These are phyloP conservation scores for Orchesella flavescens DNA, from an alignment of 2,888 invertebrate species.

Conservation along the genomic window DNA sequence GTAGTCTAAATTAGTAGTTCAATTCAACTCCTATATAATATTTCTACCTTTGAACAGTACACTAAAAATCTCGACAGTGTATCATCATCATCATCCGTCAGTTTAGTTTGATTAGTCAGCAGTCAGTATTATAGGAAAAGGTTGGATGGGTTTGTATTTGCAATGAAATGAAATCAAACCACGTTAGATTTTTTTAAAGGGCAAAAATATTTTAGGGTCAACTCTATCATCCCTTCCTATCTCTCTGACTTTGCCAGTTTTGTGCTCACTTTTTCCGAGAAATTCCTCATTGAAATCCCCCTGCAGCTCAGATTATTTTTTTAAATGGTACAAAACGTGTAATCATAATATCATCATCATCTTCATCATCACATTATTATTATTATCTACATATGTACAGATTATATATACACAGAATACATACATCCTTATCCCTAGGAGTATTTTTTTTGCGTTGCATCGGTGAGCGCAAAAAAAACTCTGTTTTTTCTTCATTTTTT, in stretches of 20 bases:
- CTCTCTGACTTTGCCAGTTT: constrained; percentile 36
- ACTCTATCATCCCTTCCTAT: not conserved
- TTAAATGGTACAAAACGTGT: constrained; percentile 55
- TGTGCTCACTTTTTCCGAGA: constrained; percentile 61
- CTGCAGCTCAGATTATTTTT: constrained; percentile 48
- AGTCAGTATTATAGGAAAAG: constrained; percentile 20
- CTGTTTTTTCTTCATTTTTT: constrained; percentile 43
- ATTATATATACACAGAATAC: constrained; percentile 17
- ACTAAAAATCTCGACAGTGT: constrained; percentile 37
- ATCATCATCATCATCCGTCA: constrained; percentile 17
- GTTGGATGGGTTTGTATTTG: no score
- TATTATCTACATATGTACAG: constrained; percentile 48
- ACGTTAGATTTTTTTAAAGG: constrained; percentile 13
- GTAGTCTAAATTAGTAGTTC: no score
- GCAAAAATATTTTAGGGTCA: constrained; percentile 20
- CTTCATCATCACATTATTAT: constrained; percentile 56
- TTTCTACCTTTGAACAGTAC: no score
- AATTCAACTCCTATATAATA: no score
- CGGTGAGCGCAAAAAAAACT: constrained; percentile 44
- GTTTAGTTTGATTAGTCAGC: constrained; percentile 53
- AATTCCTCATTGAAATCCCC: constrained; percentile 32
- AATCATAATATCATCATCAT: constrained; percentile 63
- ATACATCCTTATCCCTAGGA: not conserved
- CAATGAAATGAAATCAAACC: no score
- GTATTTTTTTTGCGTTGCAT: constrained; percentile 45